A percentile compares a stretch with the other conserved stretches of the same genome.
These are phyloP conservation scores for Alethe castanea DNA, from an alignment of 2,113 vertebrate genomes.

Conservation along the genomic window DNA sequence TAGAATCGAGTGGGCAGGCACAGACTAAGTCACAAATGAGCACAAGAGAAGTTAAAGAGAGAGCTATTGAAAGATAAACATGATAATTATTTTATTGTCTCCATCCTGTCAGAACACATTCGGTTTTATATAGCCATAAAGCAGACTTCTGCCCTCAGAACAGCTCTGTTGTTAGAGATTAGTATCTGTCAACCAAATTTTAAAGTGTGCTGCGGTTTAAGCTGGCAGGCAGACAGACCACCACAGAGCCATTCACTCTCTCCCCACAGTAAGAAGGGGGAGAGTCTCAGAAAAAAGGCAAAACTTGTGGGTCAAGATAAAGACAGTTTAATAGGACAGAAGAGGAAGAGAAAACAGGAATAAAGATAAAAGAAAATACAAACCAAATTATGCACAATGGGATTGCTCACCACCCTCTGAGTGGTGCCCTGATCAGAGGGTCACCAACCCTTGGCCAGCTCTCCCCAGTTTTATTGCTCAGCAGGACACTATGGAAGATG, in stretches of 20 bases:
- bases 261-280: neutral
- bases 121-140: neutral
- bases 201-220: neutral
- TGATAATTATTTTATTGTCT: neutral
- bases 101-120: neutral
- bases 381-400: neutral
- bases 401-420: neutral
- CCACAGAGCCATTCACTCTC: neutral
- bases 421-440: neutral
- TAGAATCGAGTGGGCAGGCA: neutral
- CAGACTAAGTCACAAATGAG: neutral
- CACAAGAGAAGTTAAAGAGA: neutral
- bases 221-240: neutral
- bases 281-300: neutral
- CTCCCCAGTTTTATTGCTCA: neutral
- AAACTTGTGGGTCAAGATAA: neutral
- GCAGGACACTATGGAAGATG: neutral
- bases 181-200: neutral
- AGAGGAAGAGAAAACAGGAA: neutral
- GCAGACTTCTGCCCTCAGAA: neutral
- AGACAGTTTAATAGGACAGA: neutral
- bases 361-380: too few species aligned
- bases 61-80: neutral
- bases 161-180: neutral
- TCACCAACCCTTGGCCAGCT: neutral